These are phyloP conservation scores for Thalassaphorura encarpata DNA, from an alignment of 1,140 invertebrate genomes.

Conservation along the genomic window DNA sequence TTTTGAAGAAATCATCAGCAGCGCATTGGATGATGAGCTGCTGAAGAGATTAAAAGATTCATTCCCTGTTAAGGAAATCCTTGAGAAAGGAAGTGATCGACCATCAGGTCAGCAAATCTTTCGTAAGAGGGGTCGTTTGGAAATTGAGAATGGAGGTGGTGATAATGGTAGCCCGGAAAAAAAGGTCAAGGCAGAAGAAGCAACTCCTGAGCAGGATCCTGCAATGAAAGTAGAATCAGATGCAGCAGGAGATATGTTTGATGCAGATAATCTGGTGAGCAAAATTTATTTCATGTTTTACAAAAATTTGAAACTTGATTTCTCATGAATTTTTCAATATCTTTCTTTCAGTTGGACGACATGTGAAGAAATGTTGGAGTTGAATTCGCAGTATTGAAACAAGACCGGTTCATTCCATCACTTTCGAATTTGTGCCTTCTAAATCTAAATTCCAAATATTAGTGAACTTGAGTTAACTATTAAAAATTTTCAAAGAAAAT, in stretches of 20 bases:
- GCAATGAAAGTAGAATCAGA: slow-evolving; percentile 2
- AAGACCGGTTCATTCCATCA: too few relatives aligned
- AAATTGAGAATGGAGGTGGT: not conserved
- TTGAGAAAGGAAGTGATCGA: slow-evolving; percentile 8
- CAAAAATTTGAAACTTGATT: not conserved
- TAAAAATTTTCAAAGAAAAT: too few relatives aligned
- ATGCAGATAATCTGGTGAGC: slow-evolving; percentile 9
- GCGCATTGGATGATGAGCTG: not conserved
- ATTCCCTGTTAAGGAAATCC: slow-evolving; percentile 7
- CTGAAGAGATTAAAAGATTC: not conserved
- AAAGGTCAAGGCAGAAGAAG: slow-evolving; percentile 9
- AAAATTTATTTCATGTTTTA: not conserved
- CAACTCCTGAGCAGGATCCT: not conserved
- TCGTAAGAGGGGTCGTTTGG: slow-evolving; percentile 4
- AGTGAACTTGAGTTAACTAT: too few relatives aligned
- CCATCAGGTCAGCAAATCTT: slow-evolving; percentile 23
- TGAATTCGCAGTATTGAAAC: too few relatives aligned
- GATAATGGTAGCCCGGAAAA: slow-evolving; percentile 13
- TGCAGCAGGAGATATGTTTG: not conserved
- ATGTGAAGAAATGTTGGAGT: not conserved
- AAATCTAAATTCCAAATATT: too few relatives aligned
- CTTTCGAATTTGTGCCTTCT: too few relatives aligned
- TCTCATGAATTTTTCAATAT: slow-evolving; percentile 1
- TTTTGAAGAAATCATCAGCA: slow-evolving; percentile 8
- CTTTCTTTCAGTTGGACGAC: slow-evolving; percentile 18